Percentiles rank a stretch among this genome's conserved stretches.
These are phyloP conservation scores for Heliconius ethilla DNA, from an alignment of 2,888 invertebrate species.

Conservation along the genomic window DNA sequence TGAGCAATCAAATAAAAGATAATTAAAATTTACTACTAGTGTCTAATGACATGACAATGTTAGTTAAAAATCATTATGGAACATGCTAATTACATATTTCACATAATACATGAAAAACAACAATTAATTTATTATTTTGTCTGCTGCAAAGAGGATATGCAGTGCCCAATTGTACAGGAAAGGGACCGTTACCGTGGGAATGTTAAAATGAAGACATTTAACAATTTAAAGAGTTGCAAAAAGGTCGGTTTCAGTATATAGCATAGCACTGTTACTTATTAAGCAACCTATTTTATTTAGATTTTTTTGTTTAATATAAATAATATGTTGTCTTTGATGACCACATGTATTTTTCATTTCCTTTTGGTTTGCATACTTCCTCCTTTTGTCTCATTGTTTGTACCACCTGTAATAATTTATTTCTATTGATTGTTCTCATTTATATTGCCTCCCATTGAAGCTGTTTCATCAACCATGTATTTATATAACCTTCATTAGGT, in stretches of 20 bases:
- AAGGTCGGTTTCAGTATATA: conserved; percentile 69
- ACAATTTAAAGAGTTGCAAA: conserved; percentile 74
- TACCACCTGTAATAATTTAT: conserved; percentile 50
- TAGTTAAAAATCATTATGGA: conserved; percentile 22
- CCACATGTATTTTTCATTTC: conserved; percentile 58
- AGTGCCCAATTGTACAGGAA: conserved; percentile 76
- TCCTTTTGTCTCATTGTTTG: conserved; percentile 69
- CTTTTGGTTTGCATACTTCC: conserved; percentile 61
- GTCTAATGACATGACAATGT: conserved; percentile 27
- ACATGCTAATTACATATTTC: conserved; percentile 16
- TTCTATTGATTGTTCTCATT: conserved; percentile 49
- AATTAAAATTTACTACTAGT: conserved; percentile 26
- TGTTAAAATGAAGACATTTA: conserved; percentile 76
- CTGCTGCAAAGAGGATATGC: conserved; percentile 76
- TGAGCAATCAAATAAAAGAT: conserved; percentile 34
- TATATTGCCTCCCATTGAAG: conserved; percentile 41
- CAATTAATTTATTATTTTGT: conserved; percentile 61
- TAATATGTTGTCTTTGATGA: conserved; percentile 67
- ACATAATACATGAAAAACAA: conserved; percentile 24
- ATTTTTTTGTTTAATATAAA: conserved; percentile 18
- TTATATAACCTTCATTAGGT: conserved; percentile 32
- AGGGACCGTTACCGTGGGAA: conserved; percentile 71
- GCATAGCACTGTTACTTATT: conserved; percentile 54
- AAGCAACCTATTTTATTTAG: conserved; percentile 58
- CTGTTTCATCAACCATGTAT: conserved; percentile 37